Conservation (phyloP, 2,888 invertebrate genomes). For the Petrophora chlorosata region DNA sequence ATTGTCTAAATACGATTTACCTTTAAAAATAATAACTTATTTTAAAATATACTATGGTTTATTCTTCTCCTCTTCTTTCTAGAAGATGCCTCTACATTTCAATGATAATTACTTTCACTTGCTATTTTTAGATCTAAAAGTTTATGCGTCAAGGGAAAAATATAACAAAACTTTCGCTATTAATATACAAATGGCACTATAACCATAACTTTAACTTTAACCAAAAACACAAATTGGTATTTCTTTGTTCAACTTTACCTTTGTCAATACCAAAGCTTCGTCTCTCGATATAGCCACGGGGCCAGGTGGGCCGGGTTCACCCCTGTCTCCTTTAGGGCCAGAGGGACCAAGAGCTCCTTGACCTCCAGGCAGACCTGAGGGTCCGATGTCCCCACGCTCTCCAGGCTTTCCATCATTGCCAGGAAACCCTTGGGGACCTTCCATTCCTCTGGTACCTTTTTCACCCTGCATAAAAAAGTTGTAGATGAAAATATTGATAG, state of each 20-base stretch:
- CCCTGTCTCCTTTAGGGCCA: conserved; percentile 88
- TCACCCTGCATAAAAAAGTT: conserved; percentile 68
- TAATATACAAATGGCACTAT: too few species aligned
- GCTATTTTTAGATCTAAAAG: too few species aligned
- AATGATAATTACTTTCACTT: too few species aligned
- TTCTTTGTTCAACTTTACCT: conserved; percentile 49
- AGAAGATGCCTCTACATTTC: too few species aligned
- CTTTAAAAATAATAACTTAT: too few species aligned
- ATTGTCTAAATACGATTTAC: too few species aligned
- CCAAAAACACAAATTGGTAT: too few species aligned
- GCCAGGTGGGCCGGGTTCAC: conserved; percentile 89
- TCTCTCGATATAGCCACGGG: conserved; percentile 84
- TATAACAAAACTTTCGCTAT: too few species aligned
- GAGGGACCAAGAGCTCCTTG: conserved; percentile 87
- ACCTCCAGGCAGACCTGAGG: conserved; percentile 87
- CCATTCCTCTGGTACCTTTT: conserved; percentile 87
- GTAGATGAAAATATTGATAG: background rate
- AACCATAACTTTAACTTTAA: too few species aligned
- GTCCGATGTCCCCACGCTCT: conserved; percentile 87
- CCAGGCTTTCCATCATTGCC: conserved; percentile 87
- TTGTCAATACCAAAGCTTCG: conserved; percentile 84
- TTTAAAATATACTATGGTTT: too few species aligned
- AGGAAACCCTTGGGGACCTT: conserved; percentile 86
- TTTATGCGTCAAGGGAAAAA: too few species aligned
- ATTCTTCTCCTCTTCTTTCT: too few species aligned